A percentile compares a stretch with the other conserved stretches of the same genome.
These are phyloP conservation scores for Stegastes partitus DNA, from an alignment of 2,113 vertebrate genomes.

Conservation along the genomic window DNA sequence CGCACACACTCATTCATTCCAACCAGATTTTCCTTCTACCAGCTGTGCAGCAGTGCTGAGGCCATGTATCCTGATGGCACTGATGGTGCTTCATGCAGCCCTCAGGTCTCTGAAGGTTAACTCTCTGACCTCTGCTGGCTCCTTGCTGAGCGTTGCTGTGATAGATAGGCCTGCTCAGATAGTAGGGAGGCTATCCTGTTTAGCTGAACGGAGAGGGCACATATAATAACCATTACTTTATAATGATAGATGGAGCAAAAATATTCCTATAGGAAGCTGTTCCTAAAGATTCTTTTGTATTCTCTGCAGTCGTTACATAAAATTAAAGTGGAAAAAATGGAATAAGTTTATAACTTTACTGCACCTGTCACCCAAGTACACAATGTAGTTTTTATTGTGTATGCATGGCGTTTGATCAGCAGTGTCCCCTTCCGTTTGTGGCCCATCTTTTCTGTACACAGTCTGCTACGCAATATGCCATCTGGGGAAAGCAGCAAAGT, in stretches of 20 bases:
- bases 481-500: conserved; percentile 1
- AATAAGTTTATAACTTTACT: neutral
- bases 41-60: conserved; percentile 60
- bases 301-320: neutral
- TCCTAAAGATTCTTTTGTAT: neutral
- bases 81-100: conserved; percentile 78
- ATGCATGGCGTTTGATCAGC: conserved; percentile 2
- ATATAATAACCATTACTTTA: neutral
- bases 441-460: conserved; percentile 1
- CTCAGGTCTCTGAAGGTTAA: conserved; percentile 78
- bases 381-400: neutral
- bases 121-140: conserved; percentile 60
- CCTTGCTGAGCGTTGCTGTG: conserved; percentile 35
- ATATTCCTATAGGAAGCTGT: neutral
- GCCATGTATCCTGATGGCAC: conserved; percentile 79
- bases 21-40: conserved; percentile 43
- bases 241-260: neutral
- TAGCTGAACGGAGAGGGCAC: neutral
- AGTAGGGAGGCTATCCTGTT: neutral
- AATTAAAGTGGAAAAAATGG: too few species aligned
- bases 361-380: neutral
- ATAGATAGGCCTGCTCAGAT: conserved; percentile 57
- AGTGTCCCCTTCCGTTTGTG: neutral
- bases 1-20: conserved; percentile 41
- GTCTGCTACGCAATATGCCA: conserved; percentile 5